phyloP scores from a whole-genome alignment of 2,113 vertebrate species.

The Clarias macrocephalus region DNA sequence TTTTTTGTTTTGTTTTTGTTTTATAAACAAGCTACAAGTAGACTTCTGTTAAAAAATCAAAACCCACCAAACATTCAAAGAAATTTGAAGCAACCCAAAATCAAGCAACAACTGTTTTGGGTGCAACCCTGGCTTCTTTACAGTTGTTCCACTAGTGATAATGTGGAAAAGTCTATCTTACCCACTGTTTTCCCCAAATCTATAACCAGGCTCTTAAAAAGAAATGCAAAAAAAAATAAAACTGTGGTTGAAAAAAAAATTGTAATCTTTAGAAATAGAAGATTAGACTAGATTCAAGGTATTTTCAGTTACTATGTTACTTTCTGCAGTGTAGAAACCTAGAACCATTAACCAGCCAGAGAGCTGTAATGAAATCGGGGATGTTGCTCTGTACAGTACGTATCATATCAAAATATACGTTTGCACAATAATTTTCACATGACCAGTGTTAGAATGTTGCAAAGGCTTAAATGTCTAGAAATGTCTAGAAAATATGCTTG shows the following conservation, averaged over 20 bases:
- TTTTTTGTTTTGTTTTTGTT: not conserved
- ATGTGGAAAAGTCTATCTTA: not conserved
- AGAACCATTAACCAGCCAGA: not conserved
- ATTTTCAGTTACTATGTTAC: too few species aligned
- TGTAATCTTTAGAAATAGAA: too few species aligned
- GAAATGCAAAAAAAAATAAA: too few species aligned
- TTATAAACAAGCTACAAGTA: not conserved
- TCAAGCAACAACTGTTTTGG: not conserved
- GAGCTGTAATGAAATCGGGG: not conserved
- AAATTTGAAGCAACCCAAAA: not conserved
- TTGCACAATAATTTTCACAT: not conserved
- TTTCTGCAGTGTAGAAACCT: not conserved
- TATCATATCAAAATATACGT: too few species aligned
- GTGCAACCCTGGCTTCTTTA: not conserved
- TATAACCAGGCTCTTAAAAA: not conserved
- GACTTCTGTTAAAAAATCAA: not conserved
- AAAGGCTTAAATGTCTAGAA: not conserved
- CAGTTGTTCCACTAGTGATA: not conserved
- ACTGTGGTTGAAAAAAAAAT: too few species aligned
- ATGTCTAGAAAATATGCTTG: too few species aligned
- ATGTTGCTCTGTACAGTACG: slow-evolving; percentile 1
- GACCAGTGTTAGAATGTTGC: not conserved
- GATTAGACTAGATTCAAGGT: too few species aligned
- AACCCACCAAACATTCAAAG: not conserved
- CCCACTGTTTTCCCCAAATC: not conserved